Base-by-base conservation (phyloP, 1,140 invertebrate species). In the Agraylea sexmaculata region DNA sequence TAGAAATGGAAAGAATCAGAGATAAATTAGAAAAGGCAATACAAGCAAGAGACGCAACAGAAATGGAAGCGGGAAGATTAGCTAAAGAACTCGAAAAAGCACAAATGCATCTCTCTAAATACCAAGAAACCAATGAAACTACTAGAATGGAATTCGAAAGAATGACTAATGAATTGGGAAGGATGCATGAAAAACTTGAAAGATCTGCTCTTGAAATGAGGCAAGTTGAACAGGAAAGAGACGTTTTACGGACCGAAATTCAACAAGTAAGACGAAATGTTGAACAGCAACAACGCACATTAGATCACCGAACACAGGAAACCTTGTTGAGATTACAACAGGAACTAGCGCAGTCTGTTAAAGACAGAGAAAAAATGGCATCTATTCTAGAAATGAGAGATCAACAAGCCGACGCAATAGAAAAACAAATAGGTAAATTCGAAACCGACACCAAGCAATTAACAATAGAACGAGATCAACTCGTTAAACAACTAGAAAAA, bases 401-500 rank as follows among this genome's bases (percentile, higher is more conserved):
- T 27, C 77, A 81, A 49, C 80, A 83, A 53, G 72, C 79, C 29
- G 83, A 87, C 37, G 83, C 84, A 35, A 74, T 85, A 38, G 83
- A 88, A 57, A 87, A 86, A 55, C 75, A 83, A 49, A 77, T 83
- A 41, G 75, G 82, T 33, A 87, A 88, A 56, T 67, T 87, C 43
- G 87, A 90, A 55, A 71, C 72, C 1, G 87, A 91, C 45, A 75
- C 83, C 43, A 88, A 87, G 53, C 84, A 90, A 57, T 53, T 91
- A 50, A 80, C 82, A 22, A 74, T 81, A 25, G 87, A 91, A 60
- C 63, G 87, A 10, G 87, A 91, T 56, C 86, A 91, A 58, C 59
- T 91, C 39, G 85, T 91, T 1, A 75, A 81, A 34, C 87, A 91
- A 57, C 55, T 92, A 52, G 87, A 92, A 58, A 91, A 92, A 60